These are phyloP conservation scores for Scaptodrosophila lebanonensis DNA, from an alignment of 1,140 invertebrate species.

Conservation along the genomic window DNA sequence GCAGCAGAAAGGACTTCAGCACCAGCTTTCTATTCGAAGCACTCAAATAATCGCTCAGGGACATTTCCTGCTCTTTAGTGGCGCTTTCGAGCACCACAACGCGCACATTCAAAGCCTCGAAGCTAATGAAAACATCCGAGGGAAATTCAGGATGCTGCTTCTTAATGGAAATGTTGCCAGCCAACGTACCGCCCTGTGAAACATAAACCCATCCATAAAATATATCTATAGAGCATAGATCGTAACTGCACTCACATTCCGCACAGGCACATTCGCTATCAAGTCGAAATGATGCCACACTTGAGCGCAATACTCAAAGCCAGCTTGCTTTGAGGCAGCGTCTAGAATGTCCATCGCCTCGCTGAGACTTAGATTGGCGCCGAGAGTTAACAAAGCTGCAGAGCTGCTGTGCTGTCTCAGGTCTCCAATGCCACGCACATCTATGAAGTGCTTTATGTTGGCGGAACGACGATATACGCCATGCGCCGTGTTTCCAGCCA, in stretches of 20 bases:
- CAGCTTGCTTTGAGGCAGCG: conserved; percentile 76
- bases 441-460: conserved; percentile 82
- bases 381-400: conserved; percentile 79
- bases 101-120: conserved; percentile 83
- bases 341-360: conserved; percentile 81
- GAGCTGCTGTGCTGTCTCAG: conserved; percentile 77
- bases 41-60: conserved; percentile 44
- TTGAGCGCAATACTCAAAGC: conserved; percentile 78
- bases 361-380: conserved; percentile 82
- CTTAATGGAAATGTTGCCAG: conserved; percentile 89
- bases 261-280: conserved; percentile 84
- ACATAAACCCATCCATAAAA: background rate
- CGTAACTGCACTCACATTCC: conserved; percentile 79
- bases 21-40: conserved; percentile 34
- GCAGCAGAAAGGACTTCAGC: conserved; percentile 52
- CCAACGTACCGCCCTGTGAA: conserved; percentile 81
- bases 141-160: conserved; percentile 84
- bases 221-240: background rate
- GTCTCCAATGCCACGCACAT: conserved; percentile 83
- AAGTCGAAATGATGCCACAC: conserved; percentile 81
- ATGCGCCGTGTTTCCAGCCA: conserved; percentile 79
- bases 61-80: conserved; percentile 40
- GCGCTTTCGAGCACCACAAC: conserved; percentile 30
- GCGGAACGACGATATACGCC: conserved; percentile 81
- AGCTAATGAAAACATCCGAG: conserved; percentile 86